Percentiles rank a stretch among this genome's conserved stretches.
Evolutionary conservation across 2,113 vertebrate species (phyloP).

Genomic region (Rhipidura dahli): DNA sequence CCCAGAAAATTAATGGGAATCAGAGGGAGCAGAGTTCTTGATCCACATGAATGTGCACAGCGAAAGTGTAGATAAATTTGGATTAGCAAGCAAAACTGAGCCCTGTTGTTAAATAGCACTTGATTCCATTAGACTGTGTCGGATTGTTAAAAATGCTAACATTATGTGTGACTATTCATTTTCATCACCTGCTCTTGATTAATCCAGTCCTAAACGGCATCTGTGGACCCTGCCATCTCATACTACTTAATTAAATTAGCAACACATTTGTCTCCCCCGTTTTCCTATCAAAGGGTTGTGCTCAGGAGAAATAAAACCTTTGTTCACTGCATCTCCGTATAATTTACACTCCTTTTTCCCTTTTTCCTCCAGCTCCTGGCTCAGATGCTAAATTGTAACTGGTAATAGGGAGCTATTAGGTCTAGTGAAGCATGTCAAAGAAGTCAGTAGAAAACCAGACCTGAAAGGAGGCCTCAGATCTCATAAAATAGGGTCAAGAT

Average conservation of each 20-base stretch:
- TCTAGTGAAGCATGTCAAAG: conserved; percentile 72
- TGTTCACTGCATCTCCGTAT: conserved; percentile 74
- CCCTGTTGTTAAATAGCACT: conserved; percentile 65
- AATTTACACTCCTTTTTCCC: conserved; percentile 74
- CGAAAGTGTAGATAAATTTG: conserved; percentile 52
- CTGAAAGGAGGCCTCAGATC: conserved; percentile 44
- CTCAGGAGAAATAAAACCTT: conserved; percentile 81
- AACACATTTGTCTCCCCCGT: conserved; percentile 81
- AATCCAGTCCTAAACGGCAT: conserved; percentile 76
- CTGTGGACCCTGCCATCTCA: conserved; percentile 76
- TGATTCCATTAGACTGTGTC: conserved; percentile 71
- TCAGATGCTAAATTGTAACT: conserved; percentile 77
- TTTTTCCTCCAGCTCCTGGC: conserved; percentile 73
- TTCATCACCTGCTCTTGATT: conserved; percentile 80
- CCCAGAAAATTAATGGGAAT: conserved; percentile 55
- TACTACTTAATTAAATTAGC: conserved; percentile 86
- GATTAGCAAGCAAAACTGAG: conserved; percentile 67
- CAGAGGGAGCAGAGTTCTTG: conserved; percentile 26
- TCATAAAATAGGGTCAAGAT: conserved; percentile 60
- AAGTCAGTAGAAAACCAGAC: conserved; percentile 64
- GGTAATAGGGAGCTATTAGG: conserved; percentile 80
- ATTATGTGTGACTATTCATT: conserved; percentile 79
- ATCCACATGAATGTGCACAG: conserved; percentile 50
- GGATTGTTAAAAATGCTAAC: conserved; percentile 74
- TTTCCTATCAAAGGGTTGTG: conserved; percentile 80